Base-by-base conservation (phyloP, 2,888 invertebrate genomes). In the Parelbella ahira region DNA sequence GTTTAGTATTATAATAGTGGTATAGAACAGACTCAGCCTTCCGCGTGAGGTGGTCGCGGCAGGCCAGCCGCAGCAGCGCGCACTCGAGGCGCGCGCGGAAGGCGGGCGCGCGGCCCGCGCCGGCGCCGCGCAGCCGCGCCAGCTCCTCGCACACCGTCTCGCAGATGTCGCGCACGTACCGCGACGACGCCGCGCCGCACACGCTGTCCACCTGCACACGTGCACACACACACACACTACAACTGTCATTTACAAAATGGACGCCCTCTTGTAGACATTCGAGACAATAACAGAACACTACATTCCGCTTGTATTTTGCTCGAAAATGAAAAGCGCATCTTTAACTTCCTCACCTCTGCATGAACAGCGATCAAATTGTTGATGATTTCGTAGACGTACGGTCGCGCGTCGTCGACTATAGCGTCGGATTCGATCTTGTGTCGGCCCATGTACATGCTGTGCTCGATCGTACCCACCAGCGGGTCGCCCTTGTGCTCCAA, bases 91-190 rank as follows among this genome's bases (percentile, higher is more conserved):
- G 89, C 10, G 96, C 96, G 84, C 95, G 94, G 63, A 93, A 89
- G 34, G 92, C 91, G 27, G 94, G 93, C 42, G 91, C 88, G 43
- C 89, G 66, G 11, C 90, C 89, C 9, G 92, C 92, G 37, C n/a
- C n/a, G 90, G 79, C 80, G 88, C 67, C 44, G 69, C 59, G 39
- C 66, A 98, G 89, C 5, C 98, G 90, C 24, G 95, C 93, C 48
- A 98, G 84, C 86, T 98, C 98, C 82, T 98, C 97, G 50, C 95
- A 94, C 44, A 98, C 95, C 0, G 95, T 96, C 88, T 97, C 95
- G 27, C 97, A 93, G 53, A 98, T 94, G 51, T 92, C 90, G 10
- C 92, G 89, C 53, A 97, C 90, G 70, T 97, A 90, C 10, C 92
- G 91, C 1, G 94, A 93, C 2, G 95, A 95, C 37, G 93, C 90